Conservation (phyloP, 2,113 vertebrate genomes). For the Carassius carassius region DNA sequence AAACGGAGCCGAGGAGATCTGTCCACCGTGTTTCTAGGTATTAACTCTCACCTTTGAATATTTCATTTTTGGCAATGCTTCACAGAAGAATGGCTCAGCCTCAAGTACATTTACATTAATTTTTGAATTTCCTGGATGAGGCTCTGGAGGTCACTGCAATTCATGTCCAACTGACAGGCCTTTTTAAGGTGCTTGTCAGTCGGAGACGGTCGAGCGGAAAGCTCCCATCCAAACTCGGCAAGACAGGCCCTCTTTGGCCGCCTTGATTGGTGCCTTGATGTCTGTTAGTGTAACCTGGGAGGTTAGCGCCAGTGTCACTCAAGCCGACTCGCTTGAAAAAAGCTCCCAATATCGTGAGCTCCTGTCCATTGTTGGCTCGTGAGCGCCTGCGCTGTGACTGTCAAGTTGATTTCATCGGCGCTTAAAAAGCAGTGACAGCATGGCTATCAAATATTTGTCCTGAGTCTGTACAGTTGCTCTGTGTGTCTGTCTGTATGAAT, state of each 20-base stretch:
- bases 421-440: conserved; percentile 55
- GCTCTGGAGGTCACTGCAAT: conserved; percentile 61
- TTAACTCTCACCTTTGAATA: conserved; percentile 66
- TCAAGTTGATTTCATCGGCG: conserved; percentile 57
- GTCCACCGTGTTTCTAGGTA: conserved; percentile 60
- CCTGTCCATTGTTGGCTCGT: conserved; percentile 55
- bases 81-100: conserved; percentile 64
- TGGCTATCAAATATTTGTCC: conserved; percentile 59
- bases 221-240: conserved; percentile 59
- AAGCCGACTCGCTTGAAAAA: conserved; percentile 59
- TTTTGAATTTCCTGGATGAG: conserved; percentile 61
- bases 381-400: conserved; percentile 50
- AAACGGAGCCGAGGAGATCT: conserved; percentile 42
- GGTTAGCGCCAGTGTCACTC: conserved; percentile 66
- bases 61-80: conserved; percentile 62
- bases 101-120: conserved; percentile 70
- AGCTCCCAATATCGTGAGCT: conserved; percentile 49
- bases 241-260: conserved; percentile 57
- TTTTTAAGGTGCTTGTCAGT: conserved; percentile 73
- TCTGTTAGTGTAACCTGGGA: conserved; percentile 64
- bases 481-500: conserved; percentile 52
- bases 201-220: conserved; percentile 68
- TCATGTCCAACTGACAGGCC: conserved; percentile 72
- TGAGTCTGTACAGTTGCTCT: conserved; percentile 26
- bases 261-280: conserved; percentile 65